phyloP scores from a whole-genome alignment of 2,113 vertebrate species.

The Sebastes schlegelii region DNA sequence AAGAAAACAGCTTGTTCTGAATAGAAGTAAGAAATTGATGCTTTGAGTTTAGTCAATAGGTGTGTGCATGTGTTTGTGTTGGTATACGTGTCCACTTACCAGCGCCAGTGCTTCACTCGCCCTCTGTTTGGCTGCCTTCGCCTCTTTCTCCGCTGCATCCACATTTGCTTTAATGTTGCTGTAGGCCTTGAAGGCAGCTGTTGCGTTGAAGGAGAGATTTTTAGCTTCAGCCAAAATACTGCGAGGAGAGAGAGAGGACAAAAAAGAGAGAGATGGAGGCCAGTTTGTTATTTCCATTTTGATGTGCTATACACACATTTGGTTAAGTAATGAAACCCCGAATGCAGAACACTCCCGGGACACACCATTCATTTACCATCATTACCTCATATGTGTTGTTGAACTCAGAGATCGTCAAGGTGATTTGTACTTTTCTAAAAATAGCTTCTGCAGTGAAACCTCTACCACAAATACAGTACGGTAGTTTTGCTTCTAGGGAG shows the following conservation, averaged over 20 bases:
- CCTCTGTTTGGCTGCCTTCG: slow-evolving; percentile 88
- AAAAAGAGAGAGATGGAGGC: neutral
- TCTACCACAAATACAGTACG: neutral
- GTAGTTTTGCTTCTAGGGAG: neutral
- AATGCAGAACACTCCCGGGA: neutral
- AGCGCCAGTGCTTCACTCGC: slow-evolving; percentile 88
- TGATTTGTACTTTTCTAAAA: neutral
- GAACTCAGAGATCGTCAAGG: neutral
- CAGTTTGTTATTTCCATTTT: neutral
- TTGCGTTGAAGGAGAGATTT: slow-evolving; percentile 98
- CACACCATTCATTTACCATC: neutral
- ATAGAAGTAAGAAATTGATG: neutral
- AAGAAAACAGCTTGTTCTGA: neutral
- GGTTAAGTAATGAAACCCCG: neutral
- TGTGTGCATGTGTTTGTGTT: neutral
- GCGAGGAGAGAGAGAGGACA: slow-evolving; percentile 34
- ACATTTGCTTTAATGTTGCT: slow-evolving; percentile 94
- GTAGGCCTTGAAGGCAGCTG: slow-evolving; percentile 96
- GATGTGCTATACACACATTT: neutral
- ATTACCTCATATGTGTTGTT: neutral
- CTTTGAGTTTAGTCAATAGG: neutral
- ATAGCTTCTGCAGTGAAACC: neutral
- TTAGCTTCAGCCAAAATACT: slow-evolving; percentile 96
- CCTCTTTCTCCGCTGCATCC: slow-evolving; percentile 91
- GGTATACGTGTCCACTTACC: slow-evolving; percentile 83